Percentiles rank a stretch among this genome's conserved stretches.
These are phyloP conservation scores for Drosophila bocki DNA, from an alignment of 1,140 invertebrate genomes.

Conservation along the genomic window DNA sequence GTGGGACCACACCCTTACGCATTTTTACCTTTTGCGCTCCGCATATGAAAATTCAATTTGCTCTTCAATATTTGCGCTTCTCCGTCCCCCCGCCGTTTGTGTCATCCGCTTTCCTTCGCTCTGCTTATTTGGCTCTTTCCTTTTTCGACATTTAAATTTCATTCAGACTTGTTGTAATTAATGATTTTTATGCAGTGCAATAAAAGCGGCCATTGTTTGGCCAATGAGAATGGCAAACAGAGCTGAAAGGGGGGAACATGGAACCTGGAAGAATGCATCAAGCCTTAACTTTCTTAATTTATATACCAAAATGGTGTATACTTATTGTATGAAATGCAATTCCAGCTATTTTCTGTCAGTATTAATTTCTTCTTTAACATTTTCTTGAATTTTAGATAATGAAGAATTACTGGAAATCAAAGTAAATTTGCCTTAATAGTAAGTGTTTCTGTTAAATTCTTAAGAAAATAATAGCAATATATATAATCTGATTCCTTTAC, in stretches of 20 bases:
- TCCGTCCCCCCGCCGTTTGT: constrained; percentile 12
- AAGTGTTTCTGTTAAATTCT: too few relatives aligned
- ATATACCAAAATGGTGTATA: not conserved
- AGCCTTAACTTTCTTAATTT: not conserved
- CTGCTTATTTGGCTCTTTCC: constrained; percentile 58
- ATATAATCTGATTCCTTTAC: too few relatives aligned
- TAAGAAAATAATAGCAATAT: too few relatives aligned
- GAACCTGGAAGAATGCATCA: too few relatives aligned
- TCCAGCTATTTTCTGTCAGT: not conserved
- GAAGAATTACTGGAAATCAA: not conserved
- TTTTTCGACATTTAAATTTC: constrained; percentile 76
- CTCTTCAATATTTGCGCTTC: constrained; percentile 73
- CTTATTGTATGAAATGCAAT: not conserved
- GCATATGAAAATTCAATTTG: constrained; percentile 80
- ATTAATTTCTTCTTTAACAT: not conserved
- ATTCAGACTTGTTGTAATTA: constrained; percentile 79
- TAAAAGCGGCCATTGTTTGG: constrained; percentile 62
- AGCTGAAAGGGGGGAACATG: not conserved
- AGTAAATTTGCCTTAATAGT: not conserved
- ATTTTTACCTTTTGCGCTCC: constrained; percentile 63
- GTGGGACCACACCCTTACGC: constrained; percentile 5
- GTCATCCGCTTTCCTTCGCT: constrained; percentile 34
- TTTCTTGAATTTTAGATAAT: too few relatives aligned
- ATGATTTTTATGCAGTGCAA: constrained; percentile 78
- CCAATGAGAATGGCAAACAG: not conserved